Base-by-base conservation (phyloP, 2,888 invertebrate genomes). In the Apotomis betuletana region DNA sequence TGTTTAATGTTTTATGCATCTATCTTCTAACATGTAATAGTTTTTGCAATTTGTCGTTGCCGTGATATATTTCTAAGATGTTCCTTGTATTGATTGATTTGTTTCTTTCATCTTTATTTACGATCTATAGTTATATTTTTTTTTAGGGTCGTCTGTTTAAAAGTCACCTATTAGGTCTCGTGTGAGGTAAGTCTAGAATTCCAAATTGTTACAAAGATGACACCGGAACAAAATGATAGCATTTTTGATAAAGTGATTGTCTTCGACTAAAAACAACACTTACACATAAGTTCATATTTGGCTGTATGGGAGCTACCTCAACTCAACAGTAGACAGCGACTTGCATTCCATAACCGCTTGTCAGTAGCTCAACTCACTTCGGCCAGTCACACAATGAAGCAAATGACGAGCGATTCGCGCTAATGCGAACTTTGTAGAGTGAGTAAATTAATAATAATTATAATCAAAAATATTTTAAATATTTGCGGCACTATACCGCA, bases 71-170 rank as follows among this genome's bases (percentile, higher is more conserved):
- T 57, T n/a, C 55, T 27, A 46, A 55, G 54, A 65, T 65, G 65
- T 55, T 55, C 55, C 27, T 55, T 57, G 65, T n/a, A 55, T 65
- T 65, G 65, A 65, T 65, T 55, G 55, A 65, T 55, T 44, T 55
- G 55, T 65, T 54, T 65, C 46, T 46, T 55, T 65, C 27, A 65
- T 65, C 46, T 65, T 65, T 65, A 57, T 65, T 65, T 36, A 65
- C 57, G 55, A 46, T 57, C 44, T 41, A 44, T 57, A 44, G 15
- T n/a, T 54, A 65, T 57, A 15, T 8, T 57, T 57, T 65, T 65
- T 54, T 27, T 65, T 65, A 46, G 46, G n/a, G 46, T 46, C 46
- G 36, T 27, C n/a, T 4, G 10, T 10, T 12, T 3, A 8, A 63
- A 63, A 52, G 38, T 36, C 6, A 41, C 41, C 41, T 3, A 41